A percentile compares a stretch with the other conserved stretches of the same genome.
Conservation (phyloP, 2,888 invertebrate species). For the Orthonevra nobilis region DNA sequence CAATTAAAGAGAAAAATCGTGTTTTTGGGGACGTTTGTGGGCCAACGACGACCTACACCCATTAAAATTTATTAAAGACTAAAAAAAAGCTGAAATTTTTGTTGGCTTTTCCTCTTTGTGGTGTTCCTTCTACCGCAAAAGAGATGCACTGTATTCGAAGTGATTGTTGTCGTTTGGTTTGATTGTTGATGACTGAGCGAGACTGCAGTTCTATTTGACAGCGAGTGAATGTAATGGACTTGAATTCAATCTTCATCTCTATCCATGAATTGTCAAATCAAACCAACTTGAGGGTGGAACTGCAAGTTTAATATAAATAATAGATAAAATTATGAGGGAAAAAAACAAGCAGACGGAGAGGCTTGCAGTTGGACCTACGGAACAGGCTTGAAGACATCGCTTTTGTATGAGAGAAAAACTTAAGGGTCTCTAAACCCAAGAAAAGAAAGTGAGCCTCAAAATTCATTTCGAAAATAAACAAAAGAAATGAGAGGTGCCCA, state of each 20-base stretch:
- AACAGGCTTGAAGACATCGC: no score
- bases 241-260: neutral
- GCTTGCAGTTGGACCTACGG: no score
- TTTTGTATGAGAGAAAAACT: no score
- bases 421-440: no score
- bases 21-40: slow-evolving; percentile 21
- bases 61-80: slow-evolving; percentile 57
- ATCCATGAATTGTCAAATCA: slow-evolving; percentile 24
- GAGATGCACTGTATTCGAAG: slow-evolving; percentile 36
- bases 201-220: slow-evolving; percentile 6
- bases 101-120: slow-evolving; percentile 41
- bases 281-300: slow-evolving; percentile 4
- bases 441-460: no score
- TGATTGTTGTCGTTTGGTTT: slow-evolving; percentile 47
- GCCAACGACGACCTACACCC: slow-evolving; percentile 47
- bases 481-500: no score
- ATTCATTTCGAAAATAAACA: no score
- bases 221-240: neutral
- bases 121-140: slow-evolving; percentile 61
- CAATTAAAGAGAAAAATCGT: slow-evolving; percentile 52
- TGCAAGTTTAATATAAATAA: neutral
- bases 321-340: neutral
- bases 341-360: no score
- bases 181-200: neutral
- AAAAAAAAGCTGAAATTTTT: slow-evolving; percentile 9